Conservation (phyloP, 2,113 vertebrate genomes). For the Muntiacus muntjak region DNA sequence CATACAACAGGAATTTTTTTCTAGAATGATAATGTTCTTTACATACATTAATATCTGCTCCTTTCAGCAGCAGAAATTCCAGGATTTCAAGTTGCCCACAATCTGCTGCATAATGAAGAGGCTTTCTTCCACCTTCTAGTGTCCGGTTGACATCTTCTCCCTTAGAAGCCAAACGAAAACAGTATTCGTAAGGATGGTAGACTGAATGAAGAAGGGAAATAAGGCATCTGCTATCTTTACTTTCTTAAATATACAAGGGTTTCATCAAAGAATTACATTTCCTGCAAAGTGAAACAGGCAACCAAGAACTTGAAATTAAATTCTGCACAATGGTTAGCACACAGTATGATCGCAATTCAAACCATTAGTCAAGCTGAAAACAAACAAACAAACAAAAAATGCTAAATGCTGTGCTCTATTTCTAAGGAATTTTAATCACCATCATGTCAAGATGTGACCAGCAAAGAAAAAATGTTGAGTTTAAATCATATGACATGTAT, state of each 20-base stretch:
- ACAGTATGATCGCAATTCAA: background rate
- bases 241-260: background rate
- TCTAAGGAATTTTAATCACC: background rate
- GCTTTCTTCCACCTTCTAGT: conserved; percentile 91
- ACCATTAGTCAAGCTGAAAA: background rate
- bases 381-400: background rate
- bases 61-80: conserved; percentile 92
- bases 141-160: conserved; percentile 92
- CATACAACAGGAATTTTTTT: background rate
- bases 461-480: background rate
- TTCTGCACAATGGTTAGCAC: background rate
- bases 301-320: conserved; percentile 24
- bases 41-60: conserved; percentile 96
- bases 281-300: background rate
- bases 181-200: background rate
- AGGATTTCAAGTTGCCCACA: conserved; percentile 91
- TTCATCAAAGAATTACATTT: conserved; percentile 34
- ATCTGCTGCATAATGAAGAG: conserved; percentile 95
- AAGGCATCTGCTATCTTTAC: background rate
- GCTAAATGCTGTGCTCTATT: background rate
- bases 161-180: conserved; percentile 76
- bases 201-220: background rate
- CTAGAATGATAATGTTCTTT: background rate
- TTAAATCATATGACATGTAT: background rate
- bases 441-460: background rate